Percentiles rank a stretch among this genome's conserved stretches.
phyloP scores from a whole-genome alignment of 2,888 invertebrate species.

The Brachynemurus nebulosus region DNA sequence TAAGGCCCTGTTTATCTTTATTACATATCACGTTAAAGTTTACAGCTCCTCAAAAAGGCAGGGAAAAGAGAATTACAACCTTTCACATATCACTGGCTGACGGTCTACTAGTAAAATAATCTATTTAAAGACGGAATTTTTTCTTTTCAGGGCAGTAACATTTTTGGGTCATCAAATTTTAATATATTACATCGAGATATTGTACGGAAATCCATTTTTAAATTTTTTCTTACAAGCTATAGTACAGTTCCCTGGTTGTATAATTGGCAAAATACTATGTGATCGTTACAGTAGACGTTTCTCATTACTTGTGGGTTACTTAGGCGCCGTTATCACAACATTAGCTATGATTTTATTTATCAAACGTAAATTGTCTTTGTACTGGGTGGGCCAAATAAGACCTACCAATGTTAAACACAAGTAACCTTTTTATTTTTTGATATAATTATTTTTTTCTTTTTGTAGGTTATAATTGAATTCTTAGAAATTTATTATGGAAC shows the following conservation, averaged over 20 bases:
- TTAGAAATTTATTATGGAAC: no score
- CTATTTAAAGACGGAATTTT: no score
- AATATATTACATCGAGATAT: constrained; percentile 37
- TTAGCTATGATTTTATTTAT: constrained; percentile 31
- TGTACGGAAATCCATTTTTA: constrained; percentile 48
- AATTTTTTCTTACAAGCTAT: constrained; percentile 48
- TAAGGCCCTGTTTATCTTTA: no score
- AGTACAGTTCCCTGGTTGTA: constrained; percentile 47
- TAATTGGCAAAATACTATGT: constrained; percentile 38
- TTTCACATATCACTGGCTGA: no score
- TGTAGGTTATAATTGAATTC: no score
- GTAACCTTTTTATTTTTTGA: constrained; percentile 20
- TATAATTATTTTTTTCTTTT: no score
- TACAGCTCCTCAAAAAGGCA: no score
- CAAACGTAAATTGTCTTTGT: constrained; percentile 26
- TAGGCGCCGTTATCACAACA: constrained; percentile 29
- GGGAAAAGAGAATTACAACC: no score
- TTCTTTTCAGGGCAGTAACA: no score
- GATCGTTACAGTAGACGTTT: constrained; percentile 39
- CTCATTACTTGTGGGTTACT: constrained; percentile 33
- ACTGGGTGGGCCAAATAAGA: no score
- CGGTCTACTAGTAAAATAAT: no score
- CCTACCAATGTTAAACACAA: neutral
- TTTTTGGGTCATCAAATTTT: constrained; percentile 32
- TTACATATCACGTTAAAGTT: no score